phyloP scores from a whole-genome alignment of 2,797 vertebrate genomes.

The Acropternis orthonyx region DNA sequence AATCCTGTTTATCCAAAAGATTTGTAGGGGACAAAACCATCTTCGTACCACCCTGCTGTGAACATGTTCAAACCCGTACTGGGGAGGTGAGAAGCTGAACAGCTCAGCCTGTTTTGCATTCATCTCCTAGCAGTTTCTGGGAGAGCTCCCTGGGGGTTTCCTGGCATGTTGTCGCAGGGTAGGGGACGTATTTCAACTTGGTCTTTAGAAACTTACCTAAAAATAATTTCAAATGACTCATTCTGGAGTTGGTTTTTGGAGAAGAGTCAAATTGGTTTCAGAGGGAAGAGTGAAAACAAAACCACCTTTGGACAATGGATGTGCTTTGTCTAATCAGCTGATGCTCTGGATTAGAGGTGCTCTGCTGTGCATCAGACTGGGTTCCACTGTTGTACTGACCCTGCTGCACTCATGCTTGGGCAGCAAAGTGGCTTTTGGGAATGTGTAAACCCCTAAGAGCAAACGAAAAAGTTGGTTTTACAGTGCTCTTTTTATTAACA shows the following conservation, averaged over 20 bases:
- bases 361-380: not conserved
- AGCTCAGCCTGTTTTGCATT: not conserved
- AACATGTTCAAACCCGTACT: not conserved
- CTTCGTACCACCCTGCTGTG: not conserved
- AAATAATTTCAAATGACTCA: not conserved
- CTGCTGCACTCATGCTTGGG: not conserved
- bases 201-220: not conserved
- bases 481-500: not conserved
- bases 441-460: not conserved
- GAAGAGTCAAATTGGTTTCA: not conserved
- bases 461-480: not conserved
- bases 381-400: not conserved
- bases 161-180: not conserved
- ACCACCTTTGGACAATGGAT: not conserved
- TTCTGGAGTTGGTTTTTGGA: not conserved
- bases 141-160: not conserved
- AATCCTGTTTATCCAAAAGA: conserved; percentile 11
- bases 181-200: not conserved
- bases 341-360: not conserved
- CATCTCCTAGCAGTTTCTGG: not conserved
- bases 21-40: not conserved
- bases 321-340: not conserved
- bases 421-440: not conserved
- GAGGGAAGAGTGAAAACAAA: not conserved
- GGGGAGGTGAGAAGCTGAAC: not conserved